Percentiles rank a stretch among this genome's conserved stretches.
Conservation (phyloP, 1,140 invertebrate genomes). For the Propsilocerus akamusi region DNA sequence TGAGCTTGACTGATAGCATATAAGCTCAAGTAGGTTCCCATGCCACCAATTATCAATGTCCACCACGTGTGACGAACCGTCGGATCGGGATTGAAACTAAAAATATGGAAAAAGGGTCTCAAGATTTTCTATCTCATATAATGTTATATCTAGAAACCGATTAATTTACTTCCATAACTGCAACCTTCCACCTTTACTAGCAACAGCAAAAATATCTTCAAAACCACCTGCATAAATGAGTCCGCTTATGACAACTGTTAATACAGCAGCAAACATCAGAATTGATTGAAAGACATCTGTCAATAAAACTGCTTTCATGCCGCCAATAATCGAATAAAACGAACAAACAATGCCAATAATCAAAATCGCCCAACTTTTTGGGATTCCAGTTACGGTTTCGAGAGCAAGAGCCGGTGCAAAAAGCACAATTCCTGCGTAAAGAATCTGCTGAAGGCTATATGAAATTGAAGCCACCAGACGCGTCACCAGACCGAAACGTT, state of each 20-base stretch:
- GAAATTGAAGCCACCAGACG: constrained; percentile 51
- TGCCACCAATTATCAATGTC: constrained; percentile 48
- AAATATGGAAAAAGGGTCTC: constrained; percentile 9
- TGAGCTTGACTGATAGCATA: constrained; percentile 73
- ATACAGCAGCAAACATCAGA: constrained; percentile 56
- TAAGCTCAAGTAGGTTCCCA: constrained; percentile 49
- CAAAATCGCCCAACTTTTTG: constrained; percentile 53
- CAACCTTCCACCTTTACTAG: constrained; percentile 39
- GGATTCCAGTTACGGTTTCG: constrained; percentile 69
- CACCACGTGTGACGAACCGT: constrained; percentile 56
- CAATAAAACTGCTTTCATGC: constrained; percentile 80
- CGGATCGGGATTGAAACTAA: constrained; percentile 44
- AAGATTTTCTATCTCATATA: too few species aligned
- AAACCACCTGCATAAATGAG: constrained; percentile 42
- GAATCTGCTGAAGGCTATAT: constrained; percentile 63
- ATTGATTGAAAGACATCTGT: constrained; percentile 71
- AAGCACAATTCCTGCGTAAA: constrained; percentile 85
- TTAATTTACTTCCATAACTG: constrained; percentile 44
- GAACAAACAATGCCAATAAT: constrained; percentile 67
- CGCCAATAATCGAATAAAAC: constrained; percentile 72
- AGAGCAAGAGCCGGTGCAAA: constrained; percentile 82
- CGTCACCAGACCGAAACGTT: constrained; percentile 49
- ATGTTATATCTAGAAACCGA: neutral
- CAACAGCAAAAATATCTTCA: constrained; percentile 41
- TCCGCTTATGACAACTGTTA: constrained; percentile 55